A percentile compares a stretch with the other conserved stretches of the same genome.
phyloP scores from a whole-genome alignment of 2,888 invertebrate species.

The Pandemis corylana region DNA sequence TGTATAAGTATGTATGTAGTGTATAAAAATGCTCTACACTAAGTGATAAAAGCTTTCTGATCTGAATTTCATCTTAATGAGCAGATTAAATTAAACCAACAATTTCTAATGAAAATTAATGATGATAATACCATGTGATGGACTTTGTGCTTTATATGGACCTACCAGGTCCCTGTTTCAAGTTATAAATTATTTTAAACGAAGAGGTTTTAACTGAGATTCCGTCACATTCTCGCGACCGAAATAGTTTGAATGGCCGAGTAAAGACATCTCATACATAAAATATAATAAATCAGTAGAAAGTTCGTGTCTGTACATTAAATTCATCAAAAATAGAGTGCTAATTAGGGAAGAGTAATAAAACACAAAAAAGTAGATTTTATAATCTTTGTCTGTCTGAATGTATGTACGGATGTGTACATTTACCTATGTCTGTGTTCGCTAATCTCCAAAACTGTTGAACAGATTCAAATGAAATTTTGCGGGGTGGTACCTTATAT shows the following conservation, averaged over 20 bases:
- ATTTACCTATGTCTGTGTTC: too few species aligned
- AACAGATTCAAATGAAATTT: too few species aligned
- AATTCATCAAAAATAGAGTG: too few species aligned
- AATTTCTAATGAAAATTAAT: constrained; percentile 18
- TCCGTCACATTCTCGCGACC: not conserved
- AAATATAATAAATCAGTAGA: too few species aligned
- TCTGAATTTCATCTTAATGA: not conserved
- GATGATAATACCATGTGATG: constrained; percentile 20
- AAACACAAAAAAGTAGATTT: too few species aligned
- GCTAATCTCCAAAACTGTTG: too few species aligned
- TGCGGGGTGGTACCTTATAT: too few species aligned
- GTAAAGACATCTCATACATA: constrained; percentile 25
- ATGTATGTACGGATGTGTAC: too few species aligned
- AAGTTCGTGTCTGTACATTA: too few species aligned
- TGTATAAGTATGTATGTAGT: too few species aligned
- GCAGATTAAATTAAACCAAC: not conserved
- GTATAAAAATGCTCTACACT: not conserved
- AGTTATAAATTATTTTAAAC: constrained; percentile 9
- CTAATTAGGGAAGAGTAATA: too few species aligned
- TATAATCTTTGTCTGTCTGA: too few species aligned
- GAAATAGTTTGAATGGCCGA: constrained; percentile 46
- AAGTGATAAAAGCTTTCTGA: not conserved
- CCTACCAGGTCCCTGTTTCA: constrained; percentile 17
- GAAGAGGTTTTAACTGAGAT: not conserved
- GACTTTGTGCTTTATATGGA: constrained; percentile 24